These are phyloP conservation scores for Phataginus tetradactyla DNA, from an alignment of 2,797 vertebrate species.

Conservation along the genomic window DNA sequence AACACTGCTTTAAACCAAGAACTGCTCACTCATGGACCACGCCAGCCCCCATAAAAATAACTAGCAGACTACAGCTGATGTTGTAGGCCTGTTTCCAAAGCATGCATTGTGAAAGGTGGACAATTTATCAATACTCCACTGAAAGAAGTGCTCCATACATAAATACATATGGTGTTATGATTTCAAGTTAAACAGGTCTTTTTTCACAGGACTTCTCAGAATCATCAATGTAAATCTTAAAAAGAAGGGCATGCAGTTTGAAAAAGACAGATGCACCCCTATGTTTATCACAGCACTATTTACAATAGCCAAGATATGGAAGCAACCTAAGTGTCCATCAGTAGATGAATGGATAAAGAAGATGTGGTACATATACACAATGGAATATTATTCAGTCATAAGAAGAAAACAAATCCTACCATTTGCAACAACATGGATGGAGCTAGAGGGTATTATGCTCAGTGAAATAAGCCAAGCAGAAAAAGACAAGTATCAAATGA, in stretches of 20 bases:
- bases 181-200: constrained; percentile 40
- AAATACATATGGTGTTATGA: not conserved
- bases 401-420: no score
- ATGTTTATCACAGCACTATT: no score
- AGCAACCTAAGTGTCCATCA: no score
- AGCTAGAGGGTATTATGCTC: no score
- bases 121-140: not conserved
- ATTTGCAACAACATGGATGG: no score
- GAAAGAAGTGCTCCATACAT: not conserved
- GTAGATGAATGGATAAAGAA: no score
- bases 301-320: no score
- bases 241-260: not conserved
- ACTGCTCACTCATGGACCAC: not conserved
- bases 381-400: no score
- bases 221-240: not conserved
- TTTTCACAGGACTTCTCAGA: not conserved
- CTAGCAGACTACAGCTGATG: not conserved
- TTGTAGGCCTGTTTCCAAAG: not conserved
- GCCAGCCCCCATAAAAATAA: not conserved
- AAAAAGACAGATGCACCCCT: no score
- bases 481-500: no score
- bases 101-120: not conserved
- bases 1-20: constrained; percentile 30
- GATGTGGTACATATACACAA: no score
- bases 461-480: no score